Evolutionary conservation across 2,888 invertebrate species (phyloP).

Genomic region (Lycophotia porphyrea): DNA sequence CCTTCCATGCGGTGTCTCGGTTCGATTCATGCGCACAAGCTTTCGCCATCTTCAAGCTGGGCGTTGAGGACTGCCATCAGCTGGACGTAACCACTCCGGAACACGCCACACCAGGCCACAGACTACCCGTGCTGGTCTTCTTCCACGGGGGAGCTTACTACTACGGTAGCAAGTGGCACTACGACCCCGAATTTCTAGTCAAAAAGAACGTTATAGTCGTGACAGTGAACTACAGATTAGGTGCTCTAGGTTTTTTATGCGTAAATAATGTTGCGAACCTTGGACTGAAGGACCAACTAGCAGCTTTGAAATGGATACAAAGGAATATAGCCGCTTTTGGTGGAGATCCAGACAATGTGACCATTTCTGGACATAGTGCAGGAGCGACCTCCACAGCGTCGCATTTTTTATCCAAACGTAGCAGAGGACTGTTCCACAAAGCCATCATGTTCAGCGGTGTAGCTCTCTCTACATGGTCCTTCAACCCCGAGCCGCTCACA

Average conservation of each 20-base stretch:
- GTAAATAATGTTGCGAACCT: slow-evolving; percentile 82
- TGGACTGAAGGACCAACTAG: slow-evolving; percentile 85
- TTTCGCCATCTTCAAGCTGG: slow-evolving; percentile 73
- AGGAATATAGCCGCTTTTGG: slow-evolving; percentile 83
- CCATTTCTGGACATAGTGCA: slow-evolving; percentile 85
- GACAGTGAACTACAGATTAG: slow-evolving; percentile 83
- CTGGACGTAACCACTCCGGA: slow-evolving; percentile 83
- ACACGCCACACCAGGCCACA: slow-evolving; percentile 57
- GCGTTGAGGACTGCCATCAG: slow-evolving; percentile 82
- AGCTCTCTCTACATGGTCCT: slow-evolving; percentile 83
- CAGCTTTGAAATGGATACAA: slow-evolving; percentile 84
- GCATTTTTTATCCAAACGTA: slow-evolving; percentile 81
- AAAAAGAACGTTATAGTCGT: slow-evolving; percentile 80
- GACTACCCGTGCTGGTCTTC: slow-evolving; percentile 83
- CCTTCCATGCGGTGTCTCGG: slow-evolving; percentile 76
- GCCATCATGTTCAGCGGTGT: slow-evolving; percentile 83
- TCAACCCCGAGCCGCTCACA: slow-evolving; percentile 76
- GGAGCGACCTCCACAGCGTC: slow-evolving; percentile 82
- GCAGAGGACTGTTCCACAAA: slow-evolving; percentile 84
- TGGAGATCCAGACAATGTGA: slow-evolving; percentile 86
- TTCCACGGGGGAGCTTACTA: slow-evolving; percentile 86
- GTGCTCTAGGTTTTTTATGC: slow-evolving; percentile 84
- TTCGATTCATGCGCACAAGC: slow-evolving; percentile 79
- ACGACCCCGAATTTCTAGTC: slow-evolving; percentile 85
- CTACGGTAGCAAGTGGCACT: slow-evolving; percentile 84